phyloP scores from a whole-genome alignment of 2,797 vertebrate species.

The Hypotaenidia okinawae region DNA sequence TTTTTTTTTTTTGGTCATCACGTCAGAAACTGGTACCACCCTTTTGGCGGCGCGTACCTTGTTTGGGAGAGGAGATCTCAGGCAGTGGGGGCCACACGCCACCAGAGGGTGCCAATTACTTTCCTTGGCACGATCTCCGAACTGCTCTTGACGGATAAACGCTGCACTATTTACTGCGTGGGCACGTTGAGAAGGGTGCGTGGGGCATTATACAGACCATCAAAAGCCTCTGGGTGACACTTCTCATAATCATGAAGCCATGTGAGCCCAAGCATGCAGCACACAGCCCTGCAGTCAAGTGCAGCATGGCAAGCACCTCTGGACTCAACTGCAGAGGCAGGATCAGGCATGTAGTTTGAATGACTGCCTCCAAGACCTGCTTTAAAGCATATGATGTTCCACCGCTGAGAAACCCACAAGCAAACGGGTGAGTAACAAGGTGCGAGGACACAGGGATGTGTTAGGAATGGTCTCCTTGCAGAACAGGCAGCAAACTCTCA shows the following conservation, averaged over 20 bases:
- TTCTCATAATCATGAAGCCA: not conserved
- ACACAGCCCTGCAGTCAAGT: not conserved
- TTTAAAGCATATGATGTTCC: not conserved
- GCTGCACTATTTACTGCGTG: not conserved
- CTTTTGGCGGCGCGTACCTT: not conserved
- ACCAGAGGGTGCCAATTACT: conserved; percentile 64
- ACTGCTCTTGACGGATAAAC: not conserved
- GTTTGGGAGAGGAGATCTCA: no score
- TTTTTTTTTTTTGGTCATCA: not conserved
- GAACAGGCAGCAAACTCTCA: not conserved
- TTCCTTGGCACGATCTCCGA: not conserved
- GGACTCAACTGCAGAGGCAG: not conserved
- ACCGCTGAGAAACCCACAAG: not conserved
- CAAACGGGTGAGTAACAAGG: not conserved
- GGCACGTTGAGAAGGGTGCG: not conserved
- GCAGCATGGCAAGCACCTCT: not conserved
- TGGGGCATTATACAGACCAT: not conserved
- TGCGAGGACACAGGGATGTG: not conserved
- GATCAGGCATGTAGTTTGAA: not conserved
- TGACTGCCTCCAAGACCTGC: not conserved
- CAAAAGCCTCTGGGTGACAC: not conserved
- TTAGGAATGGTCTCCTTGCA: not conserved
- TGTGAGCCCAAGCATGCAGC: not conserved
- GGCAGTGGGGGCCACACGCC: not conserved
- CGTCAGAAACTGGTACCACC: not conserved